Evolutionary conservation across 2,888 invertebrate species (phyloP).

Genomic region (Spodoptera exigua): DNA sequence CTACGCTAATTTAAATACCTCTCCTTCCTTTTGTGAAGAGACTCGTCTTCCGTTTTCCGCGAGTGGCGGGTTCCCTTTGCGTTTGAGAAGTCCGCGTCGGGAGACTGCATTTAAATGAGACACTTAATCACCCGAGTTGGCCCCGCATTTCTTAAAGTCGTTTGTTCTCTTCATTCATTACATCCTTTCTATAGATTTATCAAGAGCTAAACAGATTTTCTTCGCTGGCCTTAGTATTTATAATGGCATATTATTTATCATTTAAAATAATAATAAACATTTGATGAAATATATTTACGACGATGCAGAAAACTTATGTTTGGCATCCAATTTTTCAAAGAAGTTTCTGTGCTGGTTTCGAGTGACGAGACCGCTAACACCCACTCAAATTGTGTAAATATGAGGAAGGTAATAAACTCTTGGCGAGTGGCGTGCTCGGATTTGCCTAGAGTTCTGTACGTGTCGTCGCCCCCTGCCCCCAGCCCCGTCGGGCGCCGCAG

Average conservation of each 20-base stretch:
- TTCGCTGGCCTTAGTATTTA: slow-evolving; percentile 31
- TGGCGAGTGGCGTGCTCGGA: slow-evolving; percentile 79
- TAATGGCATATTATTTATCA: too few relatives aligned
- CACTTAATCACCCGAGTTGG: slow-evolving; percentile 88
- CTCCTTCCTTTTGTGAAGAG: slow-evolving; percentile 86
- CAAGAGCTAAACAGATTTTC: slow-evolving; percentile 42
- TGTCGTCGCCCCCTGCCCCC: slow-evolving; percentile 70
- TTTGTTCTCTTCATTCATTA: slow-evolving; percentile 86
- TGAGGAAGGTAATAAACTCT: slow-evolving; percentile 86
- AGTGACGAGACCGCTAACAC: slow-evolving; percentile 76
- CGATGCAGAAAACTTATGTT: slow-evolving; percentile 10
- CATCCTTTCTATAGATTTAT: slow-evolving; percentile 65
- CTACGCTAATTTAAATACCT: slow-evolving; percentile 89
- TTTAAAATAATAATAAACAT: too few relatives aligned
- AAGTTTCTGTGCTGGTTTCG: slow-evolving; percentile 60
- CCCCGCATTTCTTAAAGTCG: slow-evolving; percentile 83
- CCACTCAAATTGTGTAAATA: slow-evolving; percentile 85
- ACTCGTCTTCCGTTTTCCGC: slow-evolving; percentile 88
- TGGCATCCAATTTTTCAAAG: slow-evolving; percentile 33
- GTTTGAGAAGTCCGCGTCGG: slow-evolving; percentile 85
- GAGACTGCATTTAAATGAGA: slow-evolving; percentile 89
- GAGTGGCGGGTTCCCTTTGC: slow-evolving; percentile 84
- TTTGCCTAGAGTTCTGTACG: slow-evolving; percentile 84
- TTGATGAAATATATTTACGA: background rate
- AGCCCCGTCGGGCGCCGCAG: slow-evolving; percentile 44